Conservation (phyloP, 2,797 vertebrate genomes). For the Periparus ater region DNA sequence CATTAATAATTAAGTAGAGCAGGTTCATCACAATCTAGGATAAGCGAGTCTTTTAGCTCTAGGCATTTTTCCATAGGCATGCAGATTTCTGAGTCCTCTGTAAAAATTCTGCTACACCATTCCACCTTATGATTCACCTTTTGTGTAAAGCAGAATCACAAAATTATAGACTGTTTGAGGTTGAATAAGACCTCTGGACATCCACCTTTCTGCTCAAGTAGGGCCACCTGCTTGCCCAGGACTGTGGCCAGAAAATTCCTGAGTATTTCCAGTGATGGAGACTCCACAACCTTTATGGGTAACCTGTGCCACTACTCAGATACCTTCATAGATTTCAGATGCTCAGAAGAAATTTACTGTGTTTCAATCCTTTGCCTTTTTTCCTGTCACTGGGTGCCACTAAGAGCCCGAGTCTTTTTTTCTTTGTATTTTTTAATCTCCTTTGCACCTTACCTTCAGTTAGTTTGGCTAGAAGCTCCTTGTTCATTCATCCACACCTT, state of each 20-base stretch:
- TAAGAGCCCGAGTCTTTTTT: neutral
- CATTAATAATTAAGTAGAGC: conserved; percentile 5
- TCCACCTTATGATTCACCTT: neutral
- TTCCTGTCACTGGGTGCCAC: neutral
- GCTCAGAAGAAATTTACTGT: neutral
- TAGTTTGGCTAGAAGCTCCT: neutral
- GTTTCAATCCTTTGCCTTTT: neutral
- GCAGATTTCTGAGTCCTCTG: neutral
- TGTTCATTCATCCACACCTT: neutral
- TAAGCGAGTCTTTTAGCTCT: neutral
- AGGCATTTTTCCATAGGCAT: neutral
- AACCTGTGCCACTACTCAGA: neutral
- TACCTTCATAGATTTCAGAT: neutral
- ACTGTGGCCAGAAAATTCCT: neutral
- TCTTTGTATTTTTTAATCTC: too few relatives aligned
- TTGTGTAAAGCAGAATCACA: neutral
- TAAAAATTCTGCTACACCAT: neutral
- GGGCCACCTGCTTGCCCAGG: neutral
- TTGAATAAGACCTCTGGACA: neutral
- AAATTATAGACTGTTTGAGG: neutral
- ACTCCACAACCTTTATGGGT: neutral
- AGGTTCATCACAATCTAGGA: neutral
- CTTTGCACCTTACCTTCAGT: neutral
- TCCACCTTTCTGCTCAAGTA: neutral
- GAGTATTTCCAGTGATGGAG: neutral